phyloP scores from a whole-genome alignment of 2,113 vertebrate species.

The Bothrops jararaca region DNA sequence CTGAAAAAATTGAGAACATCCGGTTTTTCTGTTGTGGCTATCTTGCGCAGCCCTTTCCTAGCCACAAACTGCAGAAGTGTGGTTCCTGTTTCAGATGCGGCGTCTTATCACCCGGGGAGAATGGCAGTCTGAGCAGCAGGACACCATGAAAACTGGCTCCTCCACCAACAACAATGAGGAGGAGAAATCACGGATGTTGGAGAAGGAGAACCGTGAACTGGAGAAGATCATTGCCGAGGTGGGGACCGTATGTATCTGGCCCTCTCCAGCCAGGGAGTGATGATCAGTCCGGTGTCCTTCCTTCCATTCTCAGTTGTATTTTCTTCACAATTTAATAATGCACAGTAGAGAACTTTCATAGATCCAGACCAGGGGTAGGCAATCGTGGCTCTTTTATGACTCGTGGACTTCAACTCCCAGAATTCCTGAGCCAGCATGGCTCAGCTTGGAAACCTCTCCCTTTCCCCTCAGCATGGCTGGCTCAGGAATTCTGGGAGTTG shows the following conservation, averaged over 20 bases:
- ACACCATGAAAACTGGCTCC: conserved; percentile 93
- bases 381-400: too few relatives aligned
- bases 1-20: not conserved
- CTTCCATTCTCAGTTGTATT: not conserved
- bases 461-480: too few relatives aligned
- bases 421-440: too few relatives aligned
- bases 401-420: too few relatives aligned
- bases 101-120: conserved; percentile 91
- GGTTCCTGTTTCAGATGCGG: conserved; percentile 76
- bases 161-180: conserved; percentile 97
- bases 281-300: not conserved
- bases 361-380: not conserved
- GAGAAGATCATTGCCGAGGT: conserved; percentile 96
- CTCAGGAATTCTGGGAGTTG: too few relatives aligned
- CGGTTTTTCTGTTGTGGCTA: not conserved
- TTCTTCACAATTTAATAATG: not conserved
- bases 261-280: not conserved
- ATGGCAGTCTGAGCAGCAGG: conserved; percentile 96
- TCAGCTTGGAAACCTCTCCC: too few relatives aligned
- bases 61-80: fast-evolving
- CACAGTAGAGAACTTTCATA: not conserved
- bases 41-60: not conserved
- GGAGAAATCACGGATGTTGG: conserved; percentile 90
- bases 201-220: conserved; percentile 91
- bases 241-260: not conserved